These are phyloP conservation scores for Drosophila paulistorum DNA, from an alignment of 1,140 invertebrate species.

Conservation along the genomic window DNA sequence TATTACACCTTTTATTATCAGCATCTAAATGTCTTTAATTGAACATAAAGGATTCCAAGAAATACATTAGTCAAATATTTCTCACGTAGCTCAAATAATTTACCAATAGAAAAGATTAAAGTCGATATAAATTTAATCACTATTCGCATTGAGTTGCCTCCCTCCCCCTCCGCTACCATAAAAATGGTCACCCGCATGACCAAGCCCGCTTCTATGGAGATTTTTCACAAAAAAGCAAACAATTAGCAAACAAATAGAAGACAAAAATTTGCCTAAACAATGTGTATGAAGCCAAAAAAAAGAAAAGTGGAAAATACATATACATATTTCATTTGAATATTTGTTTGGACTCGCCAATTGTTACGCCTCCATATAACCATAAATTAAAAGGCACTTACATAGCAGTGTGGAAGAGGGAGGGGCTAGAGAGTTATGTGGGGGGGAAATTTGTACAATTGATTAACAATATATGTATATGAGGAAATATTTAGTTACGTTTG, in stretches of 20 bases:
- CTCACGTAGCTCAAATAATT: constrained; percentile 42
- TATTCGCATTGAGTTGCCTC: background rate
- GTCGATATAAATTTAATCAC: background rate
- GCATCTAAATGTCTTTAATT: constrained; percentile 48
- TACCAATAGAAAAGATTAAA: background rate
- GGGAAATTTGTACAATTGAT: constrained; percentile 60
- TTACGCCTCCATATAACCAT: constrained; percentile 54
- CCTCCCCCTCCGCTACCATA: background rate
- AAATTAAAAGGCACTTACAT: constrained; percentile 56
- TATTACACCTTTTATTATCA: constrained; percentile 54
- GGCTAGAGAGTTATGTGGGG: constrained; percentile 4
- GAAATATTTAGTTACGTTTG: constrained; percentile 76
- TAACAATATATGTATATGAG: constrained; percentile 56
- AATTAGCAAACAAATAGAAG: constrained; percentile 53
- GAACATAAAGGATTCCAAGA: constrained; percentile 34
- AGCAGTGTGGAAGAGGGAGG: constrained; percentile 10
- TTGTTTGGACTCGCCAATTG: constrained; percentile 56
- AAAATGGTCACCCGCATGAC: constrained; percentile 4
- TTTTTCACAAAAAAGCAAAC: constrained; percentile 29
- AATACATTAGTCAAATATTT: constrained; percentile 17
- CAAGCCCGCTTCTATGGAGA: constrained; percentile 23
- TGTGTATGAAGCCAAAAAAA: constrained; percentile 37
- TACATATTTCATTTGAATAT: constrained; percentile 53
- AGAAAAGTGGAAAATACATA: constrained; percentile 8
- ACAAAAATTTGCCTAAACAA: constrained; percentile 54